Evolutionary conservation across 37 sponge, comb jelly and placozoan genomes (phyloP), one percentile per base, ranked within the genome.

Genomic region (Ianthella basta): DNA sequence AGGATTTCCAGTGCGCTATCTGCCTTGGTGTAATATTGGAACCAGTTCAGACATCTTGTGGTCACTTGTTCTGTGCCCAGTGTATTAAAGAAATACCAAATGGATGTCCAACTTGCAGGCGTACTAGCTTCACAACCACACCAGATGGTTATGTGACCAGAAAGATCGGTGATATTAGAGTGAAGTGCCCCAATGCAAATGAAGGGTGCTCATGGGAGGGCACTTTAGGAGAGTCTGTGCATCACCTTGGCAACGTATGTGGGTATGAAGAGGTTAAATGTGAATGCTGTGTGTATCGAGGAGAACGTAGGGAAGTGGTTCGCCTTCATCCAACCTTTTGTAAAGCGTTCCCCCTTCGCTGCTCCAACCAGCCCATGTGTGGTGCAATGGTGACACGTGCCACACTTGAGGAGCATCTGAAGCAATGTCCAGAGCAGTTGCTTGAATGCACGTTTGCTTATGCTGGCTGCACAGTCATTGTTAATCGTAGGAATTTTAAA

Each of bases 21-120:
- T 75, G 78, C 40, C 78, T 40, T 18, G 54, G 40, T 13, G n/a
- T 75, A 23, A 2, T 36, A 18, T 10, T 13, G 2, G 13, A 41
- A 25, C 78, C 78, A 53, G 53, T 75, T 39, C 54, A 53, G 37
- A 75, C 78, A 32, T 40, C 44, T 50, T 75, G 78, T 75, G 78
- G 78, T 23, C 78, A 75, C 25, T 25, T 75, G n/a, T 75, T 75
- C 78, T 75, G 78, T 41, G 21, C 8, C 12, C 23, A 75, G 37
- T 75, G 78, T 12, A 50, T 75, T n/a, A 41, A 50, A 10, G 54
- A 25, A 19, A 44, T 44, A 44, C 3, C 3, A 10, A 1, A n/a
- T 44, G 15, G 4, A 15, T 75, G 78, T 75, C 78, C 78, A 8
- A 44, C 39, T 32, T 75, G 78, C 25, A 37, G 78, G 40, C 6